These are phyloP conservation scores for Bufotes viridis DNA, from an alignment of 2,797 vertebrate genomes.

Conservation along the genomic window DNA sequence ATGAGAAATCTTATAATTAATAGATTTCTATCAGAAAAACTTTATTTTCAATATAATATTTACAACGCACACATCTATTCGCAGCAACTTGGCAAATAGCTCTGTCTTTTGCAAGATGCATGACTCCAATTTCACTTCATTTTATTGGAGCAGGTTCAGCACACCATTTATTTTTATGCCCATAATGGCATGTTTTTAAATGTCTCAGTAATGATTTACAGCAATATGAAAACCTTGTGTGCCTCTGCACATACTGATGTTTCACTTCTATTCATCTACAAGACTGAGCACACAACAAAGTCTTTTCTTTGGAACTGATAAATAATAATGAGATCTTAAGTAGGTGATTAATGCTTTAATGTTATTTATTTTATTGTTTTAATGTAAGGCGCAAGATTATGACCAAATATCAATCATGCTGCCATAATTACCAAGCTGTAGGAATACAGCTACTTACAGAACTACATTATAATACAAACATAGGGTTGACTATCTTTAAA, in stretches of 20 bases:
- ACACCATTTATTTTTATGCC: conserved; percentile 45
- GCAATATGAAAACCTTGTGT: conserved; percentile 31
- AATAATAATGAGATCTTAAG: conserved; percentile 21
- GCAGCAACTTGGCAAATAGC: conserved; percentile 27
- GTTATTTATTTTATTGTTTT: not conserved
- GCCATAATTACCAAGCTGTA: not conserved
- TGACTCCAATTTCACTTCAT: conserved; percentile 25
- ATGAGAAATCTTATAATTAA: conserved; percentile 31
- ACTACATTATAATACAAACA: not conserved
- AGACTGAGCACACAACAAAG: not conserved
- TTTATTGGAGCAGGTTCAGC: conserved; percentile 39
- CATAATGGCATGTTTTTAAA: conserved; percentile 44
- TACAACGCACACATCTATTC: conserved; percentile 17
- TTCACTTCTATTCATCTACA: conserved; percentile 17
- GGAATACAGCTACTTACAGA: not conserved
- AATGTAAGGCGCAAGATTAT: conserved; percentile 8
- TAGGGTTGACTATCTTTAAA: not conserved
- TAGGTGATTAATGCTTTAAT: conserved; percentile 12
- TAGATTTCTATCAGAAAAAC: conserved; percentile 26
- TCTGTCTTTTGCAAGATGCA: conserved; percentile 27
- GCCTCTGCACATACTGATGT: conserved; percentile 9
- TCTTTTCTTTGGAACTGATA: conserved; percentile 2
- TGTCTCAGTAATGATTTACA: conserved; percentile 42
- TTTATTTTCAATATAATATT: conserved; percentile 37
- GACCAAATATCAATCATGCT: not conserved